Evolutionary conservation across 2,113 vertebrate genomes (phyloP).

Genomic region (Sminthopsis crassicaudata): DNA sequence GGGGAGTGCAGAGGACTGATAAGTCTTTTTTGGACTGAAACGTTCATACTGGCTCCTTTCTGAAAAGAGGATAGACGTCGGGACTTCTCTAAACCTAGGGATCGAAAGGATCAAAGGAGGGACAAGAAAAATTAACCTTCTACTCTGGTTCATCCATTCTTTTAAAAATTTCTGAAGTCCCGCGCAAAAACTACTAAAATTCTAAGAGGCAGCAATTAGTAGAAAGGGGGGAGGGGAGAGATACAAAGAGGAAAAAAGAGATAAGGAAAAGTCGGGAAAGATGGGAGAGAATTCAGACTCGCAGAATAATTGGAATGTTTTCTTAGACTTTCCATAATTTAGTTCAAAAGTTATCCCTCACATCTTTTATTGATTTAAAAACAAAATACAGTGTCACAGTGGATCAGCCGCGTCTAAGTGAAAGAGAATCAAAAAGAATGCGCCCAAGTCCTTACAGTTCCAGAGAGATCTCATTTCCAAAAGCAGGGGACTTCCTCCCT

Average conservation of each 20-base stretch:
- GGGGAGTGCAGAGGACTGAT: neutral
- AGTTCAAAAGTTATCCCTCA: constrained; percentile 78
- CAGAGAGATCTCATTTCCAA: neutral
- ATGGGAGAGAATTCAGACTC: neutral
- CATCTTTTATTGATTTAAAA: constrained; percentile 81
- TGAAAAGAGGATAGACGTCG: neutral
- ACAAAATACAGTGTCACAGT: constrained; percentile 76
- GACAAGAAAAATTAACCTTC: neutral
- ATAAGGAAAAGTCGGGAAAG: neutral
- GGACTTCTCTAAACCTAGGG: neutral
- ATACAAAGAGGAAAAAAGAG: neutral
- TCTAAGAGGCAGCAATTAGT: neutral
- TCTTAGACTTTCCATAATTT: constrained; percentile 67
- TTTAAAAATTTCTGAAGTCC: neutral
- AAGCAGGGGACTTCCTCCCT: neutral
- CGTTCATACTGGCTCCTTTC: neutral
- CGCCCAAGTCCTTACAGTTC: neutral
- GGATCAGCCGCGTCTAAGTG: constrained; percentile 56
- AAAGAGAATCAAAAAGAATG: neutral
- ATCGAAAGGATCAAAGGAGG: neutral
- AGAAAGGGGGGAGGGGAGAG: neutral
- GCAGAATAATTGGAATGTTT: constrained; percentile 53
- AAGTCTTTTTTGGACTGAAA: neutral
- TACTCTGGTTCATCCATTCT: neutral
- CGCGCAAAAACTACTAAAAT: accelerated